phyloP scores from a whole-genome alignment of 1,140 invertebrate genomes.

The Augochlora pura region DNA sequence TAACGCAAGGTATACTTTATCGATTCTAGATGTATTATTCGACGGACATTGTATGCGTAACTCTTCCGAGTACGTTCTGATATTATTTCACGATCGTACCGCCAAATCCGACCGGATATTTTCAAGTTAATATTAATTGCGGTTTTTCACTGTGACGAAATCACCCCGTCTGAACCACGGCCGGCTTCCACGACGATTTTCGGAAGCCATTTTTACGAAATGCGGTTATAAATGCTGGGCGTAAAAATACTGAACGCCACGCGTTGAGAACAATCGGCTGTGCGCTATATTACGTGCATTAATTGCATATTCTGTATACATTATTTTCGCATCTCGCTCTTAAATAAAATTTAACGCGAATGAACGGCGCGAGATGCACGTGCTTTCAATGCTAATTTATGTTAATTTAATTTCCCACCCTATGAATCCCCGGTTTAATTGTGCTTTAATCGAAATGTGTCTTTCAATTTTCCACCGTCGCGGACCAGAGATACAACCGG shows the following conservation, averaged over 20 bases:
- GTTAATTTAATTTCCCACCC: constrained; percentile 40
- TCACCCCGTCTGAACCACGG: background rate
- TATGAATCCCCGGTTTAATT: constrained; percentile 35
- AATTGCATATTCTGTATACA: constrained; percentile 8
- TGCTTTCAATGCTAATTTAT: constrained; percentile 38
- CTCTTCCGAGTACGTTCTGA: background rate
- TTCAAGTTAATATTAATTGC: constrained; percentile 1
- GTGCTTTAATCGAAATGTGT: constrained; percentile 45
- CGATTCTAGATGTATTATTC: background rate
- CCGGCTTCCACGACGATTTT: too few relatives aligned
- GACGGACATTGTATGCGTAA: background rate
- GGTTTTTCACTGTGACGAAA: background rate
- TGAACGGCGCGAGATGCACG: background rate
- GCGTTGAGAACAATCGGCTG: background rate
- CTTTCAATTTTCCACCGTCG: constrained; percentile 1
- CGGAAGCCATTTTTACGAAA: background rate
- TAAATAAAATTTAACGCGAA: constrained; percentile 37
- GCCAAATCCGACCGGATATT: too few relatives aligned
- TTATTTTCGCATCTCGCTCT: background rate
- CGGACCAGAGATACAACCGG: background rate
- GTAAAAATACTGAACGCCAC: background rate
- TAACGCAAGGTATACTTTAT: background rate
- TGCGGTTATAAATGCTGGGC: background rate
- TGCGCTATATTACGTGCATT: background rate
- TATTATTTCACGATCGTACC: background rate